Base-by-base conservation (phyloP, 2,113 vertebrate species). In the Pelodiscus sinensis region DNA sequence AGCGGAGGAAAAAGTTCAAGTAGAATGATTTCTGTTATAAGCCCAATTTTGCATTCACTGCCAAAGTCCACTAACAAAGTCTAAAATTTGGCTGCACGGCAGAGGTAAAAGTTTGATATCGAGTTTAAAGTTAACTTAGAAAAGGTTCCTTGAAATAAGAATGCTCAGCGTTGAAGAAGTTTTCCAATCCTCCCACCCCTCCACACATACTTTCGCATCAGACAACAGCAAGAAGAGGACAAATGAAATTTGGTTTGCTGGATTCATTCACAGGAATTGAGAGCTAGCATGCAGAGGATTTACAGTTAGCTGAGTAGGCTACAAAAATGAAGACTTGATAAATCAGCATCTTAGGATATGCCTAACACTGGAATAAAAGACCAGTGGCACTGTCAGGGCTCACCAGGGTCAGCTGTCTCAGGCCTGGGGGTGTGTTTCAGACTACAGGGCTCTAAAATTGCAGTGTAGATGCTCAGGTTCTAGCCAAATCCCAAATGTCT, bases 51-150 rank as follows among this genome's bases (percentile, higher is more conserved):
- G 51, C 65, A 50, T 85, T 94, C 87, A 85, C 2, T 52, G 25
- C 85, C 91, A 35, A 44, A 86, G 86, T 57, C 68, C 2, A 51
- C 51, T n/a, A 82, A 77, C 62, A 90, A 91, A 94, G 78, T 50
- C 62, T 35, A 51, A 93, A 21, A 87, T 85, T 68, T 31, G 44
- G 19, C 84, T 90, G 90, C 81, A 35, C 25, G 88, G 27, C 15
- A 90, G 51, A 50, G 35, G 88, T 90, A 81, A 19, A 93, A 85
- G 77, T 79, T 51, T 90, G 71, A 91, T 52, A 85, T 22, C 9
- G 50, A 84, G 56, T 77, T 35, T 78, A 50, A 85, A 93, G 68
- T 31, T 88, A 88, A 82, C 71, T 71, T 93, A 88, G 89, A 58
- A 1, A 93, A 94, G 92, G 52, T 16, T 91, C 92, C 77, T 85